Base-by-base conservation (phyloP, 2,797 vertebrate species). In the Coilia nasus region DNA sequence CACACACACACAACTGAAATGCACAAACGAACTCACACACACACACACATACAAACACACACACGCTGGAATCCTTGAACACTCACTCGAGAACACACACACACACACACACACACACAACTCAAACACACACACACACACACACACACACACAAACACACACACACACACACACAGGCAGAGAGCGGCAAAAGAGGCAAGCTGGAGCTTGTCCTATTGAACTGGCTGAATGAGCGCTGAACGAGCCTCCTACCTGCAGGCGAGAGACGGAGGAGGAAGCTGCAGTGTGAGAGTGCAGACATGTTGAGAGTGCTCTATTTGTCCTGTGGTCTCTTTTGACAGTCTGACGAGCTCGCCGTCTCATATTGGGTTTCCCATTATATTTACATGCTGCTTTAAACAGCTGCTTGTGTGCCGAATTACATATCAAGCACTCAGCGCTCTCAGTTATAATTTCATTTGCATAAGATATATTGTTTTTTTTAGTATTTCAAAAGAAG, bases 261-360 rank as follows among this genome's bases (percentile, higher is more conserved):
- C 90, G 89, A 85, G 89, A 93, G 90, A 92, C 88, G 50, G 50
- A 54, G 92, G 93, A 94, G 94, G 94, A 94, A 94, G 93, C 88
- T 82, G 84, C 88, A 92, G 92, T 92, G 93, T 92, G 90, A 93
- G 91, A 86, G 41, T 87, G 91, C 93, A 94, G 90, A 93, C 82
- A 46, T 89, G 90, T 89, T 21, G 91, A 90, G 88, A 64, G 87
- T 78, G 62, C 71, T 84, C 83, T 75, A 41, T 23, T 17, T 57
- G 75, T 41, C 71, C 71, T 78, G 71, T 78, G 71, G 71, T 78
- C 71, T 78, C 71, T 11, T 78, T 21, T 78, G 71, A 78, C 71
- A 78, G 35, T 44, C 71, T 44, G 67, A 75, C 41, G 67, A 41
- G 71, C 71, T 21, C 71, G 21, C 14, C 17, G 28, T 35, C 67